Evolutionary conservation across 2,113 vertebrate species (phyloP), one percentile per base, ranked within the genome.

Genomic region (Brachionichthys hirsutus): DNA sequence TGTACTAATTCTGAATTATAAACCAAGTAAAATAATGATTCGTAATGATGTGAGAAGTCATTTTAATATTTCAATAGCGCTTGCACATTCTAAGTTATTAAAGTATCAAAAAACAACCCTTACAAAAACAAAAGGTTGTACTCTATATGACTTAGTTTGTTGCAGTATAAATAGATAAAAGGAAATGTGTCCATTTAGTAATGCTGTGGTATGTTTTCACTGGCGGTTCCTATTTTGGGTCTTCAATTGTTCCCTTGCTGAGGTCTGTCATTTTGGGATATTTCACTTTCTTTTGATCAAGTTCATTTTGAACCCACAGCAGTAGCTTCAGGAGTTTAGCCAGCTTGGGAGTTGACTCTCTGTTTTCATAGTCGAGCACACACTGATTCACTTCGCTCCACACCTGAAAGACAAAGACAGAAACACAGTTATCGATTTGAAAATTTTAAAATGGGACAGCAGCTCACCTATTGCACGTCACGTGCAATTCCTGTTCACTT

Each of bases 191-290:
- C 88, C 84, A 19, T 88, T 72, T 80, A 72, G 54, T 78, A 70
- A 82, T 61, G 58, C 16, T 45, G 71, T 82, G 50, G 56, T 56
- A 48, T 70, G 24, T 65, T 74, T 74, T 79, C 60, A 68, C 22
- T 67, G 12, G 18, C 16, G 42, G 43, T 87, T 73, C 75, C 94
- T 94, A 99, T 92, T 98, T 98, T 54, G 94, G 95, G 73, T 98
- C 95, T 87, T 98, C 97, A 7, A 98, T 97, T 14, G 94, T 96
- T 58, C 96, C 96, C 90, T 97, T 98, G 93, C 95, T 98, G 86
- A 99, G 95, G 90, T 98, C 97, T 85, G 95, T 97, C 97, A 98
- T 98, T 94, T 97, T 98, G 77, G 95, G 97, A 67, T 99, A 99
- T 90, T 98, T 98, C 71, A 98, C 95, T 89, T 97, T 99, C 93